phyloP scores from a whole-genome alignment of 2,797 vertebrate species.

The Xerus rutilus region DNA sequence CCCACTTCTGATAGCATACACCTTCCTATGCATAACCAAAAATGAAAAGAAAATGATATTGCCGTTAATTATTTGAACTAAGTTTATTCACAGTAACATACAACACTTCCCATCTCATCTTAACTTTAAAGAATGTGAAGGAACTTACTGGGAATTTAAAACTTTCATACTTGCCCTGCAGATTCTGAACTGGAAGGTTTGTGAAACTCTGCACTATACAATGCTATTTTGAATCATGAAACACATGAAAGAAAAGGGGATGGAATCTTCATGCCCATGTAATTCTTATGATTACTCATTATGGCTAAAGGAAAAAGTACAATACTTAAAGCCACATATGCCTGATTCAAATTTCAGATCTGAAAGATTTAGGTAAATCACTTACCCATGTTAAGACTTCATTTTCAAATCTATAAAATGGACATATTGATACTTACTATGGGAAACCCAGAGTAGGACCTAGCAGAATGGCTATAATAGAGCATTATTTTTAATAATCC shows the following conservation, averaged over 20 bases:
- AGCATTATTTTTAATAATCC: not conserved
- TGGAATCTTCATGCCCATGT: not conserved
- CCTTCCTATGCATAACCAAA: not conserved
- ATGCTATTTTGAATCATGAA: not conserved
- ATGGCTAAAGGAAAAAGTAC: not conserved
- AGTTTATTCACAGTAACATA: not conserved
- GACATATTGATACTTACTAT: not conserved
- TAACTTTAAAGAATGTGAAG: not conserved
- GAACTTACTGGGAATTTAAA: constrained; percentile 1
- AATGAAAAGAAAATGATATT: not conserved
- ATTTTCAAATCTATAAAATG: constrained; percentile 3
- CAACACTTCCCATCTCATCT: not conserved
- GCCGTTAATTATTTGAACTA: not conserved
- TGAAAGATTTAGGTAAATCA: not conserved
- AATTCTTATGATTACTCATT: not conserved
- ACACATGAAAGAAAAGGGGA: not conserved
- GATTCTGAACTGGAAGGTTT: not conserved
- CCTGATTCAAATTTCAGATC: not conserved
- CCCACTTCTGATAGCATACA: not conserved
- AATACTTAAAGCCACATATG: not conserved
- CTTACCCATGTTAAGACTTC: constrained; percentile 4
- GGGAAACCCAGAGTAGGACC: too few species aligned
- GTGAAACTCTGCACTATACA: not conserved
- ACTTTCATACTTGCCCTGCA: not conserved
- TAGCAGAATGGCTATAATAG: not conserved